phyloP scores from a whole-genome alignment of 2,113 vertebrate species.

The Carettochelys insculpta region DNA sequence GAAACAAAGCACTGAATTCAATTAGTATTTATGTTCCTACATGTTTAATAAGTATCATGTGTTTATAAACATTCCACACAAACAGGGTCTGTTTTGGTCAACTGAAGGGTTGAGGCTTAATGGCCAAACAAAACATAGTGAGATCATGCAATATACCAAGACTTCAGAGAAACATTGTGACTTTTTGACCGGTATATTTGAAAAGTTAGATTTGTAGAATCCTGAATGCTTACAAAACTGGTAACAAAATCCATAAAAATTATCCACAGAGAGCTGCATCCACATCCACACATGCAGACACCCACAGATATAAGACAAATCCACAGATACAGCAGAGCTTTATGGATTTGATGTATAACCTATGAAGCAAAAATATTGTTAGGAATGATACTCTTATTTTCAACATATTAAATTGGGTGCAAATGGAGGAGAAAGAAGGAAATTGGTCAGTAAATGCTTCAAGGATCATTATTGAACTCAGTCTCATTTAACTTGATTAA shows the following conservation, averaged over 20 bases:
- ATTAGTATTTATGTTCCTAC: not conserved
- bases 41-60: not conserved
- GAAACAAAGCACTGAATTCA: not conserved
- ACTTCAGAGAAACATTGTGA: not conserved
- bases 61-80: not conserved
- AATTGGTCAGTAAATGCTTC: not conserved
- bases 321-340: too few relatives aligned
- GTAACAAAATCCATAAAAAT: too few relatives aligned
- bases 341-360: not conserved
- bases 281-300: too few relatives aligned
- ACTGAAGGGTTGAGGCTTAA: not conserved
- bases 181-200: not conserved
- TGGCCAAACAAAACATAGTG: not conserved
- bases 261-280: too few relatives aligned
- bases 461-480: not conserved
- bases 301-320: too few relatives aligned
- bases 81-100: not conserved
- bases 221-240: not conserved
- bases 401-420: not conserved
- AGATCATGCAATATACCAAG: not conserved
- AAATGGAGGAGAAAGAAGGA: rapidly evolving
- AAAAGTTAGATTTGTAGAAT: not conserved
- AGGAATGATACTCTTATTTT: not conserved
- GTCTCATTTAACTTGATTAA: not conserved
- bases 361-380: not conserved